Conservation (phyloP, 1,140 invertebrate species). For the Heliconius nattereri region DNA sequence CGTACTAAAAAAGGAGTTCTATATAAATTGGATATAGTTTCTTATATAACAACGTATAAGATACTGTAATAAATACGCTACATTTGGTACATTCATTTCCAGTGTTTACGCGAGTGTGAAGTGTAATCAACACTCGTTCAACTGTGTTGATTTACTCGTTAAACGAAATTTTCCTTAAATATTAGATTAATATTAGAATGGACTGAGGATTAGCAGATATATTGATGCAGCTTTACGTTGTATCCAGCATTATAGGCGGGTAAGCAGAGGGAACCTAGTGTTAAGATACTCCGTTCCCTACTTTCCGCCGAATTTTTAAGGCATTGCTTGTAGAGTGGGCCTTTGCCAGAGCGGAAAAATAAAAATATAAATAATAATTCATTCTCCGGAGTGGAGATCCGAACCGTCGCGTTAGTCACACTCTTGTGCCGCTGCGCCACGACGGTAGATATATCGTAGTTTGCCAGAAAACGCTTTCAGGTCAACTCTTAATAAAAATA, state of each 20-base stretch:
- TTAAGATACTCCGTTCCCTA: too few relatives aligned
- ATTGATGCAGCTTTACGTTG: background rate
- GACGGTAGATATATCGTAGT: background rate
- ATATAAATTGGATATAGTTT: background rate
- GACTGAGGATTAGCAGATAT: background rate
- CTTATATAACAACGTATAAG: background rate
- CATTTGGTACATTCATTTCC: slow-evolving; percentile 19
- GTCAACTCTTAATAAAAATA: too few relatives aligned
- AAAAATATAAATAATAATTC: too few relatives aligned
- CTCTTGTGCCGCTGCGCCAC: too few relatives aligned
- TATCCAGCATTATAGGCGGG: too few relatives aligned
- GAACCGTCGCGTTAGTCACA: too few relatives aligned
- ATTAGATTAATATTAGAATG: background rate
- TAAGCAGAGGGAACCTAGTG: too few relatives aligned
- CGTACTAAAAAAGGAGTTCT: background rate
- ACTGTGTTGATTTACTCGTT: background rate
- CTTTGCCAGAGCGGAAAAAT: too few relatives aligned
- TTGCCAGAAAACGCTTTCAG: background rate
- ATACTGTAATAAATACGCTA: slow-evolving; percentile 16
- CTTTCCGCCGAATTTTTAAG: too few relatives aligned
- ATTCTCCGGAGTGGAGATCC: too few relatives aligned
- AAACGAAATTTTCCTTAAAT: slow-evolving; percentile 4
- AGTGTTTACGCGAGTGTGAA: slow-evolving; percentile 18
- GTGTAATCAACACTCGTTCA: slow-evolving; percentile 19
- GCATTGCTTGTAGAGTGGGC: too few relatives aligned